phyloP scores from a whole-genome alignment of 2,113 vertebrate species.

The Gambusia holbrooki region DNA sequence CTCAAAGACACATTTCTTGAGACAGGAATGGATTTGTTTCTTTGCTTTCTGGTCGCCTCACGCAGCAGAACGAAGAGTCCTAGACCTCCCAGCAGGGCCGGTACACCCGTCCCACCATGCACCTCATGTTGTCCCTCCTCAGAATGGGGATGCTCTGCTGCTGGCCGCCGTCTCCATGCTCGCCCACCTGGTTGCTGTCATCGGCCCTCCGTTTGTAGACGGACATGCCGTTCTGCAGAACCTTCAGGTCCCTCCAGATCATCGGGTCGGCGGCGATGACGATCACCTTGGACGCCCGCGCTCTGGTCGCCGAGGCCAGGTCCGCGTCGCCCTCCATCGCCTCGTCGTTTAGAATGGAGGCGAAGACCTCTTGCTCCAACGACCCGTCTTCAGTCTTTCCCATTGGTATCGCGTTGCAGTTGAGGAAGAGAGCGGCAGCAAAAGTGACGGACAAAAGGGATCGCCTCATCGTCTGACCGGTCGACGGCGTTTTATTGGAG shows the following conservation, averaged over 20 bases:
- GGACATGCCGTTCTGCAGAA: slow-evolving; percentile 50
- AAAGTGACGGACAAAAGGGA: slow-evolving; percentile 59
- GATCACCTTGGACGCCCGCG: slow-evolving; percentile 62
- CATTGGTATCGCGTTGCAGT: slow-evolving; percentile 56
- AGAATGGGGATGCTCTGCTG: slow-evolving; percentile 69
- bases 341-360: slow-evolving; percentile 56
- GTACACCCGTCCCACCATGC: slow-evolving; percentile 85
- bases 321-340: slow-evolving; percentile 41
- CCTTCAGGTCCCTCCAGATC: slow-evolving; percentile 69
- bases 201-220: slow-evolving; percentile 62
- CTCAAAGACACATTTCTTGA: slow-evolving; percentile 37
- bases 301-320: not conserved
- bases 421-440: slow-evolving; percentile 63
- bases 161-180: slow-evolving; percentile 52
- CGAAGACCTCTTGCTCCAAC: slow-evolving; percentile 66
- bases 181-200: slow-evolving; percentile 47
- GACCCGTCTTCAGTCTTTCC: slow-evolving; percentile 58
- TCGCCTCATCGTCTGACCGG: slow-evolving; percentile 63
- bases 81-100: slow-evolving; percentile 83
- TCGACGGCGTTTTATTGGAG: not conserved
- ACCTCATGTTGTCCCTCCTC: slow-evolving; percentile 81
- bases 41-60: not conserved
- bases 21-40: slow-evolving; percentile 5
- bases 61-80: slow-evolving; percentile 21
- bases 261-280: slow-evolving; percentile 60